Conservation (phyloP, 2,888 invertebrate species). For the Aphelenchoides bicaudatus region DNA sequence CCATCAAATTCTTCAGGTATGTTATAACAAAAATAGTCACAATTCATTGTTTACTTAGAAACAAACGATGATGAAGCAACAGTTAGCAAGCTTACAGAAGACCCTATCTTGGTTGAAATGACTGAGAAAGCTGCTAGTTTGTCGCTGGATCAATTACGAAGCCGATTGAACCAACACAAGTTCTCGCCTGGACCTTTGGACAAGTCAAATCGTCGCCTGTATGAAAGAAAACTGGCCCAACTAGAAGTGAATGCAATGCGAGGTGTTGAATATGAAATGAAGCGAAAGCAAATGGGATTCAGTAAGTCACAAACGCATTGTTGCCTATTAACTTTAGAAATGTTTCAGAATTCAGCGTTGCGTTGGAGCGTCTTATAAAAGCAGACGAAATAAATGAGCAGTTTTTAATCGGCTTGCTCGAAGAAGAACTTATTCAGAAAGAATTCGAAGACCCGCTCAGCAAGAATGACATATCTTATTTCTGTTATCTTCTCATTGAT, state of each 20-base stretch:
- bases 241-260: not conserved
- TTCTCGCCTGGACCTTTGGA: constrained; percentile 5
- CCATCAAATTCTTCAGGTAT: too few species aligned
- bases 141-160: not conserved
- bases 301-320: not conserved
- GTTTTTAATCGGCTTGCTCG: constrained; percentile 26
- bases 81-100: too few species aligned
- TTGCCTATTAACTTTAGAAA: not conserved
- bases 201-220: not conserved
- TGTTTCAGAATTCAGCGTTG: constrained; percentile 32
- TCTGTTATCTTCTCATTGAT: constrained; percentile 53
- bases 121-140: not conserved
- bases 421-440: constrained; percentile 33
- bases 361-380: constrained; percentile 28
- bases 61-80: too few species aligned
- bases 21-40: too few species aligned
- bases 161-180: not conserved
- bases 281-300: constrained; percentile 1
- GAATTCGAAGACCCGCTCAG: constrained; percentile 27
- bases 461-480: constrained; percentile 35
- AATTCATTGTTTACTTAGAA: too few species aligned
- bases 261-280: constrained; percentile 8
- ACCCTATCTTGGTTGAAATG: not conserved
- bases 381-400: constrained; percentile 22
- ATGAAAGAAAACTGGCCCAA: not conserved